Conservation (phyloP, 2,888 invertebrate species). For the Rhamnusium bicolor region DNA sequence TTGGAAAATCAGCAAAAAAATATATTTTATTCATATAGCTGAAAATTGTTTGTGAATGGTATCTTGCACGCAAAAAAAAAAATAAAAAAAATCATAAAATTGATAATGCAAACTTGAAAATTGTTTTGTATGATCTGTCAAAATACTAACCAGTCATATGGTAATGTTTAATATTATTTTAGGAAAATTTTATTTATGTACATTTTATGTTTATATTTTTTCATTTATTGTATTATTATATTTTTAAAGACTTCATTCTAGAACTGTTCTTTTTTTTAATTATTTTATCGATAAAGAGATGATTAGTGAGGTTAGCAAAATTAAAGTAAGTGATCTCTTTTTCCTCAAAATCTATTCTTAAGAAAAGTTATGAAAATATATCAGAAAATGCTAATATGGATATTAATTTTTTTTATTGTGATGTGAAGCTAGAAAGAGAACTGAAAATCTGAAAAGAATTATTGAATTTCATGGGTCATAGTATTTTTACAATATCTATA, state of each 20-base stretch:
- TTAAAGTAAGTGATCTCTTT: not conserved
- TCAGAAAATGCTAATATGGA: not conserved
- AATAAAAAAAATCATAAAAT: not conserved
- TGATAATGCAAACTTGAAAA: not conserved
- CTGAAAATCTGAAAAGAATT: too few relatives aligned
- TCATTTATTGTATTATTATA: conserved; percentile 20
- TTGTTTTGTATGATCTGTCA: not conserved
- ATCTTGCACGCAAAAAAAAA: not conserved
- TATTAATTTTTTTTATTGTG: not conserved
- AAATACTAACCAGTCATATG: conserved; percentile 21
- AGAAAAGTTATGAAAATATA: not conserved
- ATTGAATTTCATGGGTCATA: too few relatives aligned
- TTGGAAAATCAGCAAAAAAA: not conserved
- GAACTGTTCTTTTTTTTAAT: not conserved
- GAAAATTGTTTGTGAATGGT: not conserved
- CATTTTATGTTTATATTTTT: conserved; percentile 23
- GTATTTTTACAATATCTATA: too few relatives aligned
- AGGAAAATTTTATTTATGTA: conserved; percentile 20
- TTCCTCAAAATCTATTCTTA: not conserved
- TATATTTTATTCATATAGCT: too few relatives aligned
- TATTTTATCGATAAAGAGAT: not conserved
- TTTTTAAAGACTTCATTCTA: conserved; percentile 4
- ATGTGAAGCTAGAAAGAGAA: not conserved
- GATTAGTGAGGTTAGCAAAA: not conserved
- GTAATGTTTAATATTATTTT: conserved; percentile 25